A percentile compares a stretch with the other conserved stretches of the same genome.
Conservation (phyloP, 2,113 vertebrate species). For the Cygnus atratus region DNA sequence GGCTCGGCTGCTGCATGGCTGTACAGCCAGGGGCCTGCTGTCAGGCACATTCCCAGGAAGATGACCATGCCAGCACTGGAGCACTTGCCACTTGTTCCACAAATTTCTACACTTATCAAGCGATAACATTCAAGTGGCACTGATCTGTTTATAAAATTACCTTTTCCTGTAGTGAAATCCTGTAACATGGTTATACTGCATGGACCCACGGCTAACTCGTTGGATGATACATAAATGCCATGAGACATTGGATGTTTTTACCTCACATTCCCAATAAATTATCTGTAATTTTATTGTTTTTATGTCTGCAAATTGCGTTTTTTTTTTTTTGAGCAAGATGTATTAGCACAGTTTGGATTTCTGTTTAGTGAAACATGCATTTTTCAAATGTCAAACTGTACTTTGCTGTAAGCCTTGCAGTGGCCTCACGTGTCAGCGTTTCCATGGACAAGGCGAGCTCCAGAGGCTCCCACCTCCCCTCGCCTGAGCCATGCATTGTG, state of each 20-base stretch:
- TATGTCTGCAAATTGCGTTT: background rate
- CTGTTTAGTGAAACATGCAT: background rate
- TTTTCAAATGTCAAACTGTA: slow-evolving; percentile 8
- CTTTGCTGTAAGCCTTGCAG: background rate
- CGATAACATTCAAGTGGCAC: background rate
- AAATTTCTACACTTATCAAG: background rate
- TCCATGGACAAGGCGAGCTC: background rate
- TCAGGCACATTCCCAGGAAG: background rate
- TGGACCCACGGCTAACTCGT: background rate
- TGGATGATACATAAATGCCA: background rate
- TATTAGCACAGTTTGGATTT: background rate
- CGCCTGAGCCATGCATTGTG: accelerated
- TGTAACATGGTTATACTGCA: background rate
- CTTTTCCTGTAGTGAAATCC: background rate
- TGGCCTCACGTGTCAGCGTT: background rate
- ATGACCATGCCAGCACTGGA: background rate
- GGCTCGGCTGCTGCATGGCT: background rate
- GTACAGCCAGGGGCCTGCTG: background rate
- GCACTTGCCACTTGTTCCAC: background rate
- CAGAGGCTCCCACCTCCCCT: background rate
- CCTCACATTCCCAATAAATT: background rate
- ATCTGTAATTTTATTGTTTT: background rate
- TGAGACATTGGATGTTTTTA: background rate
- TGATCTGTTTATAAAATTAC: background rate
- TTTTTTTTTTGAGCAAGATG: background rate